phyloP scores from a whole-genome alignment of 2,888 invertebrate species.

The Tricholauxania praeusta region DNA sequence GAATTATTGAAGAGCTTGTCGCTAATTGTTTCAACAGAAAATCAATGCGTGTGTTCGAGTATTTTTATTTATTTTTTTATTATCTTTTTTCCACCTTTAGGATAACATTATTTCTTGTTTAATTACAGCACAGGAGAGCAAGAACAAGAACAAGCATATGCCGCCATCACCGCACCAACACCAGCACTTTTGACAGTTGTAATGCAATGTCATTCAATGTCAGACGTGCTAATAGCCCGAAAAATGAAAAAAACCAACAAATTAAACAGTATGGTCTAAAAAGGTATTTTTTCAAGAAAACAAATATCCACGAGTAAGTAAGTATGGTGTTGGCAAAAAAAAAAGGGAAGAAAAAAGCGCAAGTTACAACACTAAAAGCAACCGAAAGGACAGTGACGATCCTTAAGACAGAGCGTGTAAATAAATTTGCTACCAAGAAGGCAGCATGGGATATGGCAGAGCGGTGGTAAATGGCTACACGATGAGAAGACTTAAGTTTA shows the following conservation, averaged over 20 bases:
- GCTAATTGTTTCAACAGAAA: conserved; percentile 40
- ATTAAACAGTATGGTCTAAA: not conserved
- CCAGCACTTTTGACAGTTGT: conserved; percentile 38
- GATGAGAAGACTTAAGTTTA: too few relatives aligned
- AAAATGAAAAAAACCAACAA: not conserved
- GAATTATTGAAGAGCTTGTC: conserved; percentile 22
- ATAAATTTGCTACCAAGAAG: conserved; percentile 42
- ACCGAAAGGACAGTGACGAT: conserved; percentile 32
- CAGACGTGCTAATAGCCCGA: conserved; percentile 44
- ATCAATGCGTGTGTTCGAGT: conserved; percentile 37
- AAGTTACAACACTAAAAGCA: conserved; percentile 11
- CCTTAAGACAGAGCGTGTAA: conserved; percentile 36
- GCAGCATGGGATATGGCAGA: conserved; percentile 39
- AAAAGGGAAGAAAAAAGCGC: conserved; percentile 30
- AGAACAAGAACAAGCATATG: conserved; percentile 6
- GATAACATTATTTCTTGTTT: conserved; percentile 15
- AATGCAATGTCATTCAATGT: conserved; percentile 48
- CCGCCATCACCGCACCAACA: not conserved
- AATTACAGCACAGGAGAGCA: conserved; percentile 26
- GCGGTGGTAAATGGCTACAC: too few relatives aligned
- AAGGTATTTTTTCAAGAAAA: conserved; percentile 30
- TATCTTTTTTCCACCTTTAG: conserved; percentile 25
- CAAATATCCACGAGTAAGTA: conserved; percentile 40
- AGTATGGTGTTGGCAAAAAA: conserved; percentile 1
- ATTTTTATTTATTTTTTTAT: conserved; percentile 22